Conservation (phyloP, 2,113 vertebrate species). For the Semicossyphus pulcher region DNA sequence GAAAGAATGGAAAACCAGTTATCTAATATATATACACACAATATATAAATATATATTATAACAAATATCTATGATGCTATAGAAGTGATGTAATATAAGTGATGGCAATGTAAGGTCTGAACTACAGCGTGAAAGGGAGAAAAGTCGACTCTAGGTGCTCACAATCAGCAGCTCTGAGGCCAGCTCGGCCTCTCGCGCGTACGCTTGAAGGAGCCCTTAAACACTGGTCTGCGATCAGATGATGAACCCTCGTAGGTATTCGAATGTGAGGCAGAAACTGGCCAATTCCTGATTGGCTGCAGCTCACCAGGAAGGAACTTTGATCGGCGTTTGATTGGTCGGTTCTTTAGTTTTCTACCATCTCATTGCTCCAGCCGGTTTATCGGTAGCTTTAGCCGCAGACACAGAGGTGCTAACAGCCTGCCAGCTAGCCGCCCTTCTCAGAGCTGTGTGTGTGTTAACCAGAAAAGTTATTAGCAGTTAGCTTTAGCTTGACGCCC, state of each 20-base stretch:
- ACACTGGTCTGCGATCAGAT: conserved; percentile 56
- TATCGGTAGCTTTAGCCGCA: conserved; percentile 40
- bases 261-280: conserved; percentile 31
- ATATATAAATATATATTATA: conserved; percentile 67
- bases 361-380: conserved; percentile 47
- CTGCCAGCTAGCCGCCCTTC: conserved; percentile 42
- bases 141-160: conserved; percentile 62
- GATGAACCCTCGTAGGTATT: conserved; percentile 28
- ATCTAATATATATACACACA: conserved; percentile 80
- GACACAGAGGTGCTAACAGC: conserved; percentile 60
- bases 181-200: conserved; percentile 47
- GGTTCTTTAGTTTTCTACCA: conserved; percentile 28
- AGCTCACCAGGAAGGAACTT: not conserved
- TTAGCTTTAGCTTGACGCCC: conserved; percentile 57
- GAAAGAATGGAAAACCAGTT: conserved; percentile 81
- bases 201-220: conserved; percentile 52
- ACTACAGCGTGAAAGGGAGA: conserved; percentile 63
- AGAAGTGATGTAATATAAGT: conserved; percentile 82
- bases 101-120: conserved; percentile 76
- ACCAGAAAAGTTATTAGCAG: conserved; percentile 56
- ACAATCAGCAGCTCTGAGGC: conserved; percentile 58
- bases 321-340: not conserved
- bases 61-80: conserved; percentile 81
- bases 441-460: conserved; percentile 51
- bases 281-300: conserved; percentile 32